Evolutionary conservation across 2,113 vertebrate genomes (phyloP).

Genomic region (Perca fluviatilis): DNA sequence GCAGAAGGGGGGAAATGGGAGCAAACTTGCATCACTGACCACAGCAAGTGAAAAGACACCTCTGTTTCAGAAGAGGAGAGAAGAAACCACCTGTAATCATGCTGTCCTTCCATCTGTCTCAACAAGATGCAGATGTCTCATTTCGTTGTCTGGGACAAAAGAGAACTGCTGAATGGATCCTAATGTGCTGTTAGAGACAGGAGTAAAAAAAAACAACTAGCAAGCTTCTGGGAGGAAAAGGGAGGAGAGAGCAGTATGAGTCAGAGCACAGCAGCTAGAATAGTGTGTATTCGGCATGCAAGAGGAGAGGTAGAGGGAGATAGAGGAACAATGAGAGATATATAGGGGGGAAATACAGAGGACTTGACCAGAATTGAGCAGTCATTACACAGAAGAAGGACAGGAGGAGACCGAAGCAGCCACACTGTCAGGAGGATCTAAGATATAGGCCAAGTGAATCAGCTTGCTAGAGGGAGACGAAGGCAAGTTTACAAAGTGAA

Average conservation of each 20-base stretch:
- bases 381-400: slow-evolving; percentile 44
- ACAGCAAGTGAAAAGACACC: slow-evolving; percentile 2
- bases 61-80: slow-evolving; percentile 2
- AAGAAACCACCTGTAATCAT: slow-evolving; percentile 42
- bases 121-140: slow-evolving; percentile 31
- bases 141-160: slow-evolving; percentile 22
- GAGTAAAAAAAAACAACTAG: slow-evolving; percentile 37
- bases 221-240: slow-evolving; percentile 71
- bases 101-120: slow-evolving; percentile 45
- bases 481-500: slow-evolving; percentile 51
- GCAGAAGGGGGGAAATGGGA: neutral
- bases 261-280: slow-evolving; percentile 69
- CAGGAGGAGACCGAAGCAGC: slow-evolving; percentile 49
- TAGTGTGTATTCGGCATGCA: slow-evolving; percentile 57
- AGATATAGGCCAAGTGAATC: slow-evolving; percentile 69
- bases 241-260: slow-evolving; percentile 71
- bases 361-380: slow-evolving; percentile 57
- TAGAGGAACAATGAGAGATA: slow-evolving; percentile 51
- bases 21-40: slow-evolving; percentile 14
- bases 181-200: slow-evolving; percentile 33
- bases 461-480: slow-evolving; percentile 44
- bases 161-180: slow-evolving; percentile 43
- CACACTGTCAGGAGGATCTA: slow-evolving; percentile 32
- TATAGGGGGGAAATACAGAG: slow-evolving; percentile 21
- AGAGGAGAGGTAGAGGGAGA: slow-evolving; percentile 58